Evolutionary conservation across 2,888 invertebrate genomes (phyloP).

Genomic region (Idaea dimidiata): DNA sequence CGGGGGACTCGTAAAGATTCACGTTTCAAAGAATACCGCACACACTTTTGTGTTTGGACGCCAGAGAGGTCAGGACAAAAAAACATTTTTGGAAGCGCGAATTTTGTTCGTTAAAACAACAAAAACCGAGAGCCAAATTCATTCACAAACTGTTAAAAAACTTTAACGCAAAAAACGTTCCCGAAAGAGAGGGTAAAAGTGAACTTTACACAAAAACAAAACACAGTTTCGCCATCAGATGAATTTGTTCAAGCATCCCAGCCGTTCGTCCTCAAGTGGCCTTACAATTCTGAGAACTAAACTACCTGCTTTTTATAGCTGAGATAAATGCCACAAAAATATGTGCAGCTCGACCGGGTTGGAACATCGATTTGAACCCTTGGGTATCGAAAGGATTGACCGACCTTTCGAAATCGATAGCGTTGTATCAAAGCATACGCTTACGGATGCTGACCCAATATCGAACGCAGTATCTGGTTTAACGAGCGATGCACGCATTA

Average conservation of each 20-base stretch:
- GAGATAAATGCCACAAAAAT: slow-evolving; percentile 62
- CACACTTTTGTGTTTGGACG: slow-evolving; percentile 45
- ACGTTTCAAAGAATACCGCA: slow-evolving; percentile 54
- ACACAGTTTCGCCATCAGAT: slow-evolving; percentile 46
- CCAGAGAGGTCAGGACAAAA: slow-evolving; percentile 44
- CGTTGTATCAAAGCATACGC: slow-evolving; percentile 36
- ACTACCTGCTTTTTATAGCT: slow-evolving; percentile 75
- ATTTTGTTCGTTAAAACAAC: slow-evolving; percentile 27
- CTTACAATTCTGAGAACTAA: slow-evolving; percentile 64
- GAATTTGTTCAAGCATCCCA: slow-evolving; percentile 31
- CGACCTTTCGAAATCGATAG: slow-evolving; percentile 54
- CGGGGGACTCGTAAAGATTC: slow-evolving; percentile 42
- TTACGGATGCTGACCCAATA: slow-evolving; percentile 53
- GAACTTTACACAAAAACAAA: slow-evolving; percentile 53
- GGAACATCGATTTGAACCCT: slow-evolving; percentile 51
- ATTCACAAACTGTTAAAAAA: slow-evolving; percentile 20
- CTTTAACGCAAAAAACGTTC: slow-evolving; percentile 27
- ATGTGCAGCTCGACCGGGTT: slow-evolving; percentile 58
- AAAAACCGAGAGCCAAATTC: slow-evolving; percentile 13
- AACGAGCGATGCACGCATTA: slow-evolving; percentile 24
- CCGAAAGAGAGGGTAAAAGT: slow-evolving; percentile 26
- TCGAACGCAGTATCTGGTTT: slow-evolving; percentile 42
- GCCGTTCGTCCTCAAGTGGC: slow-evolving; percentile 51
- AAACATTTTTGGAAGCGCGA: slow-evolving; percentile 45
- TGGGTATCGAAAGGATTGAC: slow-evolving; percentile 39